Percentiles rank a stretch among this genome's conserved stretches.
These are phyloP conservation scores for Nephrotoma appendiculata DNA, from an alignment of 2,888 invertebrate genomes.

Conservation along the genomic window DNA sequence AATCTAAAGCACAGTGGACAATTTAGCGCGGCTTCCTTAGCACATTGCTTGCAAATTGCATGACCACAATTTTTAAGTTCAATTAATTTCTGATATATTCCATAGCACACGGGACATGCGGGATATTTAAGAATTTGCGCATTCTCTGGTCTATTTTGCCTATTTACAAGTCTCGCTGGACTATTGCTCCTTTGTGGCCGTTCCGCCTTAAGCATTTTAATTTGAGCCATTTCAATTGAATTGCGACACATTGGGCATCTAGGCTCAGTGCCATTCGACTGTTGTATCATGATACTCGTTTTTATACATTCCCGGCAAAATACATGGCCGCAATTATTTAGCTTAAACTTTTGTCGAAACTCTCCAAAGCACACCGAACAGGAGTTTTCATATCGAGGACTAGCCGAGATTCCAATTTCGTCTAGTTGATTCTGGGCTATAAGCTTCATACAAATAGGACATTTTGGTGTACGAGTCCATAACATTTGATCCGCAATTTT, in stretches of 20 bases:
- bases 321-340: background rate
- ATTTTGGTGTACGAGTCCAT: background rate
- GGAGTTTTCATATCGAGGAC: too few species aligned
- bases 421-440: too few species aligned
- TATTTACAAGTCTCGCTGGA: too few species aligned
- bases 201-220: background rate
- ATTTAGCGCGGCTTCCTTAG: background rate
- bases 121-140: too few species aligned
- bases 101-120: too few species aligned
- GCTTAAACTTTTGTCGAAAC: background rate
- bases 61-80: background rate
- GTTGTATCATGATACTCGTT: background rate
- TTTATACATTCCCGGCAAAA: background rate
- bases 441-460: too few species aligned
- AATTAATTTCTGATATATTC: too few species aligned
- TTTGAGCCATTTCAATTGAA: background rate
- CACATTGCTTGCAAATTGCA: background rate
- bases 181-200: too few species aligned
- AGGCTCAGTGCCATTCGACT: background rate
- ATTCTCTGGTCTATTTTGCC: too few species aligned
- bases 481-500: too few species aligned
- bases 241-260: background rate
- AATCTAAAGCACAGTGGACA: background rate
- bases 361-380: too few species aligned
- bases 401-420: too few species aligned